Conservation (phyloP, 2,113 vertebrate genomes). For the Chlamydotis undulata region DNA sequence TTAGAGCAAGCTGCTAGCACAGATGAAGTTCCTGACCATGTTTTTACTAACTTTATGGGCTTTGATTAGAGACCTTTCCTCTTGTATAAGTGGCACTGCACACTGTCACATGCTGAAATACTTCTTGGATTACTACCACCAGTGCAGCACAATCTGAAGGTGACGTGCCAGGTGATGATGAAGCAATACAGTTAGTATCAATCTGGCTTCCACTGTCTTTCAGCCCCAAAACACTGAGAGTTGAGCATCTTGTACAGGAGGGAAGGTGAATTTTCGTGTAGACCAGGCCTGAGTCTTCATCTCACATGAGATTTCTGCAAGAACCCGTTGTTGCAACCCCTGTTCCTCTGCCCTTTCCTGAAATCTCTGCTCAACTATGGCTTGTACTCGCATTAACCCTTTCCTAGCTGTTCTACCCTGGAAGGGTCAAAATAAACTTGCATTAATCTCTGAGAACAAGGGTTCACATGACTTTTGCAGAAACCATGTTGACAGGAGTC, state of each 20-base stretch:
- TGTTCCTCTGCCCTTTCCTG: not conserved
- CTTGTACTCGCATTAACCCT: not conserved
- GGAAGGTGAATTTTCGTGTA: not conserved
- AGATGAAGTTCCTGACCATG: not conserved
- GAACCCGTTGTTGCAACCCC: fast-evolving
- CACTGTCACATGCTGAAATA: not conserved
- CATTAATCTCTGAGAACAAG: not conserved
- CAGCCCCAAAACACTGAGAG: not conserved
- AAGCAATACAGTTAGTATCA: not conserved
- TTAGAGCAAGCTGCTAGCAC: not conserved
- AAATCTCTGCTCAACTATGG: not conserved
- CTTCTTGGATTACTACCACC: not conserved
- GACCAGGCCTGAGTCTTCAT: not conserved
- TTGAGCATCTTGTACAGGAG: not conserved
- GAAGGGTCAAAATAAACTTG: not conserved
- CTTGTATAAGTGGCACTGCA: not conserved
- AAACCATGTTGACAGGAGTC: not conserved
- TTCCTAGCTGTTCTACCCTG: not conserved
- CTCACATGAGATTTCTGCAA: not conserved
- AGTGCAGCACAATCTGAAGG: not conserved
- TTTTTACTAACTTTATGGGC: not conserved
- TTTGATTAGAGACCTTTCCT: not conserved
- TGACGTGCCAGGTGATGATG: not conserved
- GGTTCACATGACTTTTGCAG: not conserved
- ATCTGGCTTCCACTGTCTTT: not conserved